Evolutionary conservation across 2,888 invertebrate species (phyloP).

Genomic region (Podotricha telesiphe): DNA sequence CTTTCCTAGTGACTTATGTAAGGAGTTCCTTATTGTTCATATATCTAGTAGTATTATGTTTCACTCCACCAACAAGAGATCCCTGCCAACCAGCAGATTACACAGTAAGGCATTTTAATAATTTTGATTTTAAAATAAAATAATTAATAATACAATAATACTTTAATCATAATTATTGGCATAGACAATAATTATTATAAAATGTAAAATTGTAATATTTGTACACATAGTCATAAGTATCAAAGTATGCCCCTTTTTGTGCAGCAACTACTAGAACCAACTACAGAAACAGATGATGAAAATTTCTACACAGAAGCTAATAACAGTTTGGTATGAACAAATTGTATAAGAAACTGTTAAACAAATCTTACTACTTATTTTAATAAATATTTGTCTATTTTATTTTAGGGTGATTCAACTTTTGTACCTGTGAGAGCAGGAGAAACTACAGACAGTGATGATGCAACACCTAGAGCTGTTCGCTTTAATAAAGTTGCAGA

Average conservation of each 20-base stretch:
- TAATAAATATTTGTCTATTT: not conserved
- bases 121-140: not conserved
- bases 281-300: constrained; percentile 91
- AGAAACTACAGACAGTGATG: constrained; percentile 89
- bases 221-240: no score
- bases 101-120: constrained; percentile 80
- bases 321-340: constrained; percentile 84
- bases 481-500: constrained; percentile 96
- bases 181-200: no score
- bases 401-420: constrained; percentile 92
- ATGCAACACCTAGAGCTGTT: constrained; percentile 90
- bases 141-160: not conserved
- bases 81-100: constrained; percentile 90
- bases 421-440: constrained; percentile 95
- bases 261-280: constrained; percentile 86
- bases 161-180: not conserved
- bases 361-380: constrained; percentile 30
- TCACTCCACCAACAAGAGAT: constrained; percentile 95
- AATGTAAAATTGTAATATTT: no score
- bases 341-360: not conserved
- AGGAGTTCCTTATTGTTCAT: constrained; percentile 97
- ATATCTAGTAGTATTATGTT: constrained; percentile 94
- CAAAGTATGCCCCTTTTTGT: not conserved
- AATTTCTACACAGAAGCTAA: constrained; percentile 88
- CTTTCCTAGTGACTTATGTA: constrained; percentile 97